Evolutionary conservation across 2,888 invertebrate genomes (phyloP).

Genomic region (Anarsia innoxiella): DNA sequence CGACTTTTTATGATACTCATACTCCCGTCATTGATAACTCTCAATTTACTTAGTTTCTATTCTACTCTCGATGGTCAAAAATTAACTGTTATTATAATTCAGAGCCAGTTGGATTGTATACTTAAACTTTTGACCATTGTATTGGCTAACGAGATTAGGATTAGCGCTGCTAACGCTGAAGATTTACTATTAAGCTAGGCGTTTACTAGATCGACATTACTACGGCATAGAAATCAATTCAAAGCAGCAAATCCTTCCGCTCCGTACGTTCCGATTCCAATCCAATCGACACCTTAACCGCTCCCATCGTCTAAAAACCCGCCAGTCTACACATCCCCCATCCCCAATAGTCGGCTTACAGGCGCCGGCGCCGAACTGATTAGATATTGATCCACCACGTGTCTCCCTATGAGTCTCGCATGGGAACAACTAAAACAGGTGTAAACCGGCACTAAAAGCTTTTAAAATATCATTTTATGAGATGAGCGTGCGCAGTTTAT

Average conservation of each 20-base stretch:
- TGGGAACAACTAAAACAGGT: constrained; percentile 44
- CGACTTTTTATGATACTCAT: neutral
- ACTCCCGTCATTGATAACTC: neutral
- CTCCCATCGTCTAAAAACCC: neutral
- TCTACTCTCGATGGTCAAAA: neutral
- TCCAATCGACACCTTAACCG: neutral
- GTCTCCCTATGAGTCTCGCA: no score
- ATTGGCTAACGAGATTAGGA: no score
- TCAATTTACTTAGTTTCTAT: neutral
- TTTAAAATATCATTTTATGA: constrained; percentile 33
- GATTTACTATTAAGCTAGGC: no score
- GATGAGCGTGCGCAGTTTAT: constrained; percentile 40
- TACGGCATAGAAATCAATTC: no score
- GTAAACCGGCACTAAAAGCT: constrained; percentile 64
- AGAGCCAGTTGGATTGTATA: no score
- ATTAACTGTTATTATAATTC: no score
- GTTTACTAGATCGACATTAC: no score
- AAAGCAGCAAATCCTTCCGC: neutral
- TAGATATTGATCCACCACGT: no score
- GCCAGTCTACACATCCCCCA: neutral
- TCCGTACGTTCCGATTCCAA: neutral
- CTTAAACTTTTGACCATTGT: no score
- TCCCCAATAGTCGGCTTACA: constrained; percentile 15
- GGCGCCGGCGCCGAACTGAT: constrained; percentile 36
- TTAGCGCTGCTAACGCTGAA: no score